Conservation (phyloP, 1,140 invertebrate genomes). For the Drosophila ironensis region DNA sequence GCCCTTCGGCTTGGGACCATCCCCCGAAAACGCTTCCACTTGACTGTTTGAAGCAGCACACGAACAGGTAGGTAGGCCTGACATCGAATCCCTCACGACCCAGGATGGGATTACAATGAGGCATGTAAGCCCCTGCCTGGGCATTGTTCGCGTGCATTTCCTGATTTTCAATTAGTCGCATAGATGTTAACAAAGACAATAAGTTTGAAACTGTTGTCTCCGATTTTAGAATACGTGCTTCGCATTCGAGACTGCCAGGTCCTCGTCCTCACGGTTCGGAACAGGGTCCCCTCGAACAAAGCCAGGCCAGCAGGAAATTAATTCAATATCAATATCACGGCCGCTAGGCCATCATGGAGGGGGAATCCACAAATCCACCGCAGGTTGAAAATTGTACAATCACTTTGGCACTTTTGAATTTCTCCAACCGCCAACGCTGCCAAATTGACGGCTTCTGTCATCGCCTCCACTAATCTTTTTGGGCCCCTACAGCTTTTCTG, state of each 20-base stretch:
- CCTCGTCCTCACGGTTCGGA: slow-evolving; percentile 2
- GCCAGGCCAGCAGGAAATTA: slow-evolving; percentile 46
- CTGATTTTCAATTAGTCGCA: slow-evolving; percentile 69
- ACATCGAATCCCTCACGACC: slow-evolving; percentile 30
- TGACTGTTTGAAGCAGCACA: slow-evolving; percentile 48
- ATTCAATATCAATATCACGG: slow-evolving; percentile 45
- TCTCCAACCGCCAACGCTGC: slow-evolving; percentile 1
- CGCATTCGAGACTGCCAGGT: slow-evolving; percentile 17
- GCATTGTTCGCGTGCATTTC: slow-evolving; percentile 59
- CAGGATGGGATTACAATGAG: slow-evolving; percentile 13
- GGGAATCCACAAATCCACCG: not conserved
- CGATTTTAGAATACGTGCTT: slow-evolving; percentile 25
- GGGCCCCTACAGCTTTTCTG: not conserved
- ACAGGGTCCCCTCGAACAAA: not conserved
- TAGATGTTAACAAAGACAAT: slow-evolving; percentile 21
- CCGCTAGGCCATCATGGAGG: slow-evolving; percentile 23
- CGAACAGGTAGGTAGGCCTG: slow-evolving; percentile 13
- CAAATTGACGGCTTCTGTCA: not conserved
- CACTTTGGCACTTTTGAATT: slow-evolving; percentile 1
- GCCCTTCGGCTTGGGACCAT: not conserved
- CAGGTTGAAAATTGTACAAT: slow-evolving; percentile 6
- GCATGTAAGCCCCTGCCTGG: not conserved
- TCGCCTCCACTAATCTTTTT: not conserved
- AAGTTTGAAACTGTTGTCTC: slow-evolving; percentile 22
- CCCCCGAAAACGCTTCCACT: slow-evolving; percentile 32